A percentile compares a stretch with the other conserved stretches of the same genome.
These are phyloP conservation scores for Sciurus niger DNA, from an alignment of 2,113 vertebrate genomes.

Conservation along the genomic window DNA sequence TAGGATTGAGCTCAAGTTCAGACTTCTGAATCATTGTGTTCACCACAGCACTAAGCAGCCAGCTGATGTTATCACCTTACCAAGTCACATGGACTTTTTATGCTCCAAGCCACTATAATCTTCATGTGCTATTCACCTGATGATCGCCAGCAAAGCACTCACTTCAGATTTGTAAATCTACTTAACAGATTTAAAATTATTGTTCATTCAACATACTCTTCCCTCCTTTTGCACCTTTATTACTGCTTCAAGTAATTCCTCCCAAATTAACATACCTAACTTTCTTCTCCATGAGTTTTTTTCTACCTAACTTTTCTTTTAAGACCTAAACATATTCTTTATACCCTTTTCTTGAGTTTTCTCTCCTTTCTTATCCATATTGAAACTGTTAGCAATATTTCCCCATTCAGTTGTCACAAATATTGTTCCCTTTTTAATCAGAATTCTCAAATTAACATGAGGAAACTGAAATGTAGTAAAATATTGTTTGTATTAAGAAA, in stretches of 20 bases:
- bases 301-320: neutral
- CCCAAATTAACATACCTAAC: neutral
- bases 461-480: neutral
- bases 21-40: neutral
- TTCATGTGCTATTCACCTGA: neutral
- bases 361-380: too few relatives aligned
- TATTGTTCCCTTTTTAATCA: too few relatives aligned
- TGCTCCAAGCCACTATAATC: neutral
- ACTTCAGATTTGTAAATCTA: neutral
- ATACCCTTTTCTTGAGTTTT: neutral
- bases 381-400: too few relatives aligned
- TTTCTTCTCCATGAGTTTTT: neutral
- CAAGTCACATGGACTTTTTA: neutral
- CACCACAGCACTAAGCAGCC: neutral
- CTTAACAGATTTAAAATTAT: neutral
- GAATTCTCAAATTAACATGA: too few relatives aligned
- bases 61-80: neutral
- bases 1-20: neutral
- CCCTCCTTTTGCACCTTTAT: neutral
- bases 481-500: constrained; percentile 12
- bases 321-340: neutral
- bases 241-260: neutral
- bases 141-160: neutral
- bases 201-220: neutral
- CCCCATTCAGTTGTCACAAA: too few relatives aligned